Base-by-base conservation (phyloP, 2,113 vertebrate species). In the Accipiter cooperii region DNA sequence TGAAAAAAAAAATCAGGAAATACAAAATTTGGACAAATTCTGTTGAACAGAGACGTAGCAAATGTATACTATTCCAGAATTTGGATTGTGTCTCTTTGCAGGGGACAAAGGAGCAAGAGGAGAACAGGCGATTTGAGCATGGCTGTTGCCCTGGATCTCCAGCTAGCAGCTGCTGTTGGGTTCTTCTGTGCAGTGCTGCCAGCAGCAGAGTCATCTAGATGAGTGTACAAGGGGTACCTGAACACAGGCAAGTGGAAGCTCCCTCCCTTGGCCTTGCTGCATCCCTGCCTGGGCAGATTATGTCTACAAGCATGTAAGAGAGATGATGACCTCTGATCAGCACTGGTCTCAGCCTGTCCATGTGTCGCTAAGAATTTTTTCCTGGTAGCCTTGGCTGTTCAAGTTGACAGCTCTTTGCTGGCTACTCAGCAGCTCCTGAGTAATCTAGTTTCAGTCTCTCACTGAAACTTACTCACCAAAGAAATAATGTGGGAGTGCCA, bases 91-190 rank as follows among this genome's bases (percentile, higher is more conserved):
- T 83, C 10, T 71, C 49, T 84, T 68, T 55, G 57, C 61, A 85
- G 47, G 57, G 17, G 7, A 8, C 19, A 17, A 14, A 19, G 49
- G 38, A 47, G 6, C 8, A 22, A 5, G 2, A 57, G 64, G 55
- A 78, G 12, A 40, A 19, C 0, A 5, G 52, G 74, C 31, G 31
- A n/a, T 22, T 1, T 31, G 38, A 42, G 4, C 0, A 0, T 6
- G 65, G 12, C 44, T 52, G n/a, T 79, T 80, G 28, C 33, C 34
- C 54, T 63, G 51, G 6, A 8, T 55, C 68, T 61, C n/a, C 63
- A 58, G 36, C 31, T 7, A 5, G 9, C 9, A 40, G 58, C 52
- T 54, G 9, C 20, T 40, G 7, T 14, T 63, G 71, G 34, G 7
- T 34, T 46, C 33, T 81, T 33, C 68, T 2, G 6, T 46, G 38